Evolutionary conservation across 2,113 vertebrate genomes (phyloP).

Genomic region (Hippocampus abdominalis): DNA sequence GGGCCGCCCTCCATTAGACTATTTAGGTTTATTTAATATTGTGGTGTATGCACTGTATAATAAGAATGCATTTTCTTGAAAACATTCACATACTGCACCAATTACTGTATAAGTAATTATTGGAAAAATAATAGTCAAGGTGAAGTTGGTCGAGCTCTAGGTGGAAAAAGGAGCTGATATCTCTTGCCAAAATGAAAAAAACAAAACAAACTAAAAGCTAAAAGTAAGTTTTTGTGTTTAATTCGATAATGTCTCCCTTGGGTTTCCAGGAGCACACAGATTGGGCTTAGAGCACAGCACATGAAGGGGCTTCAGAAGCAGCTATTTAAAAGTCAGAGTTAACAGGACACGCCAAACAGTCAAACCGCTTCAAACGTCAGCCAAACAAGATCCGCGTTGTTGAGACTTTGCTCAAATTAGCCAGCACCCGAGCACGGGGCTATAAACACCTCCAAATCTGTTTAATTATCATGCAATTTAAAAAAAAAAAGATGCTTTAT

Average conservation of each 20-base stretch:
- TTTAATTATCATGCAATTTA: slow-evolving; percentile 75
- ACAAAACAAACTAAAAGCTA: slow-evolving; percentile 53
- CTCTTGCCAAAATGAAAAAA: slow-evolving; percentile 46
- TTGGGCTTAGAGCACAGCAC: slow-evolving; percentile 36
- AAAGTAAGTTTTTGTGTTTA: slow-evolving; percentile 63
- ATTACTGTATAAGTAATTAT: neutral
- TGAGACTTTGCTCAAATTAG: slow-evolving; percentile 63
- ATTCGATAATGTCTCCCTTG: slow-evolving; percentile 63
- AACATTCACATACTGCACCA: neutral
- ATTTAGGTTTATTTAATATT: neutral
- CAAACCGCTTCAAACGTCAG: slow-evolving; percentile 67
- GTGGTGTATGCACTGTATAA: neutral
- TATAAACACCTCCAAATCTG: slow-evolving; percentile 74
- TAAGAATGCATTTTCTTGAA: neutral
- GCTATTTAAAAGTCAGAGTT: slow-evolving; percentile 60
- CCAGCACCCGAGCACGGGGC: slow-evolving; percentile 57
- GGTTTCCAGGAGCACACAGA: slow-evolving; percentile 56
- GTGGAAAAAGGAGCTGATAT: slow-evolving; percentile 24
- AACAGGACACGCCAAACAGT: slow-evolving; percentile 67
- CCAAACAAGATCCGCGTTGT: slow-evolving; percentile 75
- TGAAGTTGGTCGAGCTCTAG: slow-evolving; percentile 24
- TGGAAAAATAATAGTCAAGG: neutral
- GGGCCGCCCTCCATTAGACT: too few relatives aligned
- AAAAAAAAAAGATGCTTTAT: slow-evolving; percentile 72
- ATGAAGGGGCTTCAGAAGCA: slow-evolving; percentile 56